phyloP scores from a whole-genome alignment of 2,888 invertebrate species.

The Eupsilia transversa region DNA sequence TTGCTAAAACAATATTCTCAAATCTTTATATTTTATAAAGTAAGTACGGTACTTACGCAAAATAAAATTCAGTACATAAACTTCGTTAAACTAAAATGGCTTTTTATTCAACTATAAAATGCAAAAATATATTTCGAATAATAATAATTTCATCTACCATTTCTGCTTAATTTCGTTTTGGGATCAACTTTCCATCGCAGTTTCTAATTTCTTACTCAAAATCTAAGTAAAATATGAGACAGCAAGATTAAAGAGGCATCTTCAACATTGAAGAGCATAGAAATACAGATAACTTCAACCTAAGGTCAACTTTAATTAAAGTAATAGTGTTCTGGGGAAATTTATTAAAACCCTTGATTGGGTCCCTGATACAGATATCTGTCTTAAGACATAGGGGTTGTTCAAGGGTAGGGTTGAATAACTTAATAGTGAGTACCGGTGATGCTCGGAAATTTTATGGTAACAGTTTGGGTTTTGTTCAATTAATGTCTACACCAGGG shows the following conservation, averaged over 20 bases:
- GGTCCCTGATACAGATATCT: constrained; percentile 50
- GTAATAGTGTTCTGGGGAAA: constrained; percentile 54
- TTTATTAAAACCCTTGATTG: constrained; percentile 62
- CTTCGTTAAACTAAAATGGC: constrained; percentile 5
- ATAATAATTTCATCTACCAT: background rate
- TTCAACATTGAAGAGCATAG: constrained; percentile 20
- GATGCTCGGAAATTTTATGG: background rate
- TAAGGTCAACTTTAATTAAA: constrained; percentile 60
- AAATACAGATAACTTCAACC: constrained; percentile 38
- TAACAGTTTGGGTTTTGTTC: constrained; percentile 5
- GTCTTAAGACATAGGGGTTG: constrained; percentile 36
- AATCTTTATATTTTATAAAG: background rate
- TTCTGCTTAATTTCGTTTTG: constrained; percentile 24
- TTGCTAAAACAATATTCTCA: background rate
- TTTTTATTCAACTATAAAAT: background rate
- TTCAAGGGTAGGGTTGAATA: constrained; percentile 26
- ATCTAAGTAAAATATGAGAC: constrained; percentile 34
- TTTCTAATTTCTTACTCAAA: constrained; percentile 7
- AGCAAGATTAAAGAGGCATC: constrained; percentile 24
- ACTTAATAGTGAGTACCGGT: constrained; percentile 15
- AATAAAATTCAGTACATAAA: background rate
- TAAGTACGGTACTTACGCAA: background rate
- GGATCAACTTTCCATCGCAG: background rate
- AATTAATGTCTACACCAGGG: constrained; percentile 3
- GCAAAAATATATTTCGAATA: background rate